phyloP scores from a whole-genome alignment of 2,797 vertebrate species.

The Austrolebias charrua region DNA sequence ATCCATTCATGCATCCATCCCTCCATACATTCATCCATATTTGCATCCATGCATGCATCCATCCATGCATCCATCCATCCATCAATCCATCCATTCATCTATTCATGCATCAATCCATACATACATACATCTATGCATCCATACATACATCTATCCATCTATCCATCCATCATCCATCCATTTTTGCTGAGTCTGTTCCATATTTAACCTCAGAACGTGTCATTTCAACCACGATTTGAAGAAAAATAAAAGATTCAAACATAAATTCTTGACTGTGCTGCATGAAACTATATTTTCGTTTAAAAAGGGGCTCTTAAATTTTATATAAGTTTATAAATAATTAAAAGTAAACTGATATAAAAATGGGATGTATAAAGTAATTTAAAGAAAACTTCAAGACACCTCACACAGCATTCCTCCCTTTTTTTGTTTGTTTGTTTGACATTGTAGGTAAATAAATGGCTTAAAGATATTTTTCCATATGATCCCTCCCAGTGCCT shows the following conservation, averaged over 20 bases:
- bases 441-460: conserved; percentile 71
- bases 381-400: conserved; percentile 6
- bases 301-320: not conserved
- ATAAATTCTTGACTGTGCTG: not conserved
- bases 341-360: not conserved
- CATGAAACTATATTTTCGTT: not conserved
- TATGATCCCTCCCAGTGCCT: conserved; percentile 60
- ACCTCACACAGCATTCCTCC: conserved; percentile 2
- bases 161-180: too few relatives aligned
- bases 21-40: too few relatives aligned
- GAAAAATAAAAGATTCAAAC: not conserved
- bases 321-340: conserved; percentile 3
- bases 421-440: conserved; percentile 30
- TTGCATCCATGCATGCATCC: too few relatives aligned
- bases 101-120: conserved; percentile 1
- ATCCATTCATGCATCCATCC: too few relatives aligned
- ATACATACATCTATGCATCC: not conserved
- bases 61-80: conserved; percentile 6
- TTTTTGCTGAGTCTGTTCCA: not conserved
- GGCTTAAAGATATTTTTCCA: conserved; percentile 53
- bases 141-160: too few relatives aligned
- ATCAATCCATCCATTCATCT: conserved; percentile 16
- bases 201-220: not conserved
- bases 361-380: not conserved
- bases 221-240: not conserved